These are phyloP conservation scores for Melospiza melodia DNA, from an alignment of 2,113 vertebrate genomes.

Conservation along the genomic window DNA sequence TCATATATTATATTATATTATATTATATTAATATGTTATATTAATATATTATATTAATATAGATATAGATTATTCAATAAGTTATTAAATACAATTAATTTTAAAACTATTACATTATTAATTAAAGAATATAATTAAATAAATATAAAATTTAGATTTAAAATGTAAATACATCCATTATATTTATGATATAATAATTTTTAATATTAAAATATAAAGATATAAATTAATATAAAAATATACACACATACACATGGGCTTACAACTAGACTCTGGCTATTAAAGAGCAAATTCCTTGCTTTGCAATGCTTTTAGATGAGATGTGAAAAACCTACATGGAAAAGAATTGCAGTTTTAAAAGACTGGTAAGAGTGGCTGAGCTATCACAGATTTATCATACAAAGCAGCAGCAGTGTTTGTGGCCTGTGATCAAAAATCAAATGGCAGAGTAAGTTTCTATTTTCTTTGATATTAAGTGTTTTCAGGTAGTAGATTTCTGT, in stretches of 20 bases:
- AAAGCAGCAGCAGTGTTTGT: not conserved
- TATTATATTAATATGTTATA: no score
- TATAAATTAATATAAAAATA: not conserved
- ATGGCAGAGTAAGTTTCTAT: not conserved
- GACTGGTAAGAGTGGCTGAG: not conserved
- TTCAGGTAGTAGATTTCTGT: not conserved
- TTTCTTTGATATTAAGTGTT: not conserved
- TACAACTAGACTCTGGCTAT: not conserved
- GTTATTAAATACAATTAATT: no score
- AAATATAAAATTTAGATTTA: not conserved
- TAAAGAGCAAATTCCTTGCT: not conserved
- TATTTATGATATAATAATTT: not conserved
- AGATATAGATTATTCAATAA: no score
- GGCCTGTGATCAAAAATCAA: not conserved
- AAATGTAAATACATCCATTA: not conserved
- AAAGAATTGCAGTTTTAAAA: not conserved
- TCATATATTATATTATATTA: no score
- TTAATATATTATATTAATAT: no score
- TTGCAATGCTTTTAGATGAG: not conserved
- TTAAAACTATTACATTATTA: not conserved
- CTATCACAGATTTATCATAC: not conserved
- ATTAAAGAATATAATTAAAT: not conserved
- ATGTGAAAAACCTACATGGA: not conserved
- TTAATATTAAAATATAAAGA: not conserved
- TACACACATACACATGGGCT: fast-evolving